phyloP scores from a whole-genome alignment of 2,113 vertebrate species.

The Neolamprologus ventralis region DNA sequence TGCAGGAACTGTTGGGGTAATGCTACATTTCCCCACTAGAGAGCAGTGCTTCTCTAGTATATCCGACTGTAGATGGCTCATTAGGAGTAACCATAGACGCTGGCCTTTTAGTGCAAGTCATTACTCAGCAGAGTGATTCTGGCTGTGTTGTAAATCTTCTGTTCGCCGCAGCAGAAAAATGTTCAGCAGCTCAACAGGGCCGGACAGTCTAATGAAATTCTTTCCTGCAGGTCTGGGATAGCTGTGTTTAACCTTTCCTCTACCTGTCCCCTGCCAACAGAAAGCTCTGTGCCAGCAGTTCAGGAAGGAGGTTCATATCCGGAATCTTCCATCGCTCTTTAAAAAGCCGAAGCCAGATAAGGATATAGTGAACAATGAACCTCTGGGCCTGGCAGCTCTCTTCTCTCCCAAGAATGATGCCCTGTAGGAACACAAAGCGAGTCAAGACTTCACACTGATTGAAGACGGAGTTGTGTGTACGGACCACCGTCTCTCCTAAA shows the following conservation, averaged over 20 bases:
- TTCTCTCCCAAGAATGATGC: conserved; percentile 61
- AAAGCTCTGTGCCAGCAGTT: conserved; percentile 96
- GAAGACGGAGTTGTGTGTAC: neutral
- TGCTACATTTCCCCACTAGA: conserved; percentile 31
- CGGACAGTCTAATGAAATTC: conserved; percentile 29
- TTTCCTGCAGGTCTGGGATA: neutral
- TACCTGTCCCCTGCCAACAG: conserved; percentile 67
- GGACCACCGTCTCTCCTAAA: neutral
- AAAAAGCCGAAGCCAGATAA: conserved; percentile 84
- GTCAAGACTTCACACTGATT: conserved; percentile 7
- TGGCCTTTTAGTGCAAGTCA: conserved; percentile 2
- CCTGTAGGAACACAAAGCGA: conserved; percentile 16
- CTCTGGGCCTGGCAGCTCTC: conserved; percentile 70
- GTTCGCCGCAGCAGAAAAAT: neutral
- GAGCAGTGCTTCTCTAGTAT: neutral
- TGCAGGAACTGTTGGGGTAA: conserved; percentile 89
- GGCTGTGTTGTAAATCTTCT: conserved; percentile 23
- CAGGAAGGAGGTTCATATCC: conserved; percentile 97
- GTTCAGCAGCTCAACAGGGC: neutral
- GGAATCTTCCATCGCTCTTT: conserved; percentile 94
- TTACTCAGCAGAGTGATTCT: conserved; percentile 28
- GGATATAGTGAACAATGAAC: conserved; percentile 73
- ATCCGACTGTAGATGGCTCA: neutral
- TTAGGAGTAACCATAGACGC: neutral
- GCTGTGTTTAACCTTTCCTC: conserved; percentile 21